Evolutionary conservation across 2,113 vertebrate genomes (phyloP), one percentile per base, ranked within the genome.

Genomic region (Callopanchax toddi): DNA sequence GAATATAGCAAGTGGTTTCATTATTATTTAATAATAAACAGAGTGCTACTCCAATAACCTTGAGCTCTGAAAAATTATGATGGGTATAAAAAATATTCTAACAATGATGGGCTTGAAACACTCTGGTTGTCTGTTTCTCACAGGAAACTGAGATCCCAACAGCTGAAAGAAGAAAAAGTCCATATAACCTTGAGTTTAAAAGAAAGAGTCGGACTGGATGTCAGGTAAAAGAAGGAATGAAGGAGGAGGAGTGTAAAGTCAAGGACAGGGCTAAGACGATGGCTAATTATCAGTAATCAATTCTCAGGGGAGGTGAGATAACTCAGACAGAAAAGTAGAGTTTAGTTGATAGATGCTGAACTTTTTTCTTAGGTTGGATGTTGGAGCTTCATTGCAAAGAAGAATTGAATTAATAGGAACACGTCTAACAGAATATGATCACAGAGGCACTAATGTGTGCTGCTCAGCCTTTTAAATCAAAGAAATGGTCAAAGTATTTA

Each of bases 251-350:
- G 10, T 13, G 50, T 16, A 4, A 26, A 50, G 63, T 71, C 70
- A 71, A 75, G 67, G 60, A 36, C 57, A 76, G 15, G 26, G 16
- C 53, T 48, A 26, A 60, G 42, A 67, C 18, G 67, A 42, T 57
- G 37, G 34, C 7, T 37, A 17, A 26, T 43, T 55, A 21, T 55
- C 57, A 37, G 25, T 39, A 60, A 79, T 77, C 66, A 62, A 66
- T 78, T 51, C n/a, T 51, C 5, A 42, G 13, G 8, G 48, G 39
- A 45, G 22, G 37, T 21, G 18, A 23, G 18, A 48, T 22, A 12
- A 74, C 37, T 17, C 15, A 16, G 32, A 17, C 26, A 23, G n/a
- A 39, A 42, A 49, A 39, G 12, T n/a, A 32, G 15, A 65, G 11
- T 11, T 11, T 17, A 9, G 26, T 22, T 11, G 3, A 32, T n/a